These are phyloP conservation scores for Panthera leo DNA, from an alignment of 2,113 vertebrate species.

Conservation along the genomic window DNA sequence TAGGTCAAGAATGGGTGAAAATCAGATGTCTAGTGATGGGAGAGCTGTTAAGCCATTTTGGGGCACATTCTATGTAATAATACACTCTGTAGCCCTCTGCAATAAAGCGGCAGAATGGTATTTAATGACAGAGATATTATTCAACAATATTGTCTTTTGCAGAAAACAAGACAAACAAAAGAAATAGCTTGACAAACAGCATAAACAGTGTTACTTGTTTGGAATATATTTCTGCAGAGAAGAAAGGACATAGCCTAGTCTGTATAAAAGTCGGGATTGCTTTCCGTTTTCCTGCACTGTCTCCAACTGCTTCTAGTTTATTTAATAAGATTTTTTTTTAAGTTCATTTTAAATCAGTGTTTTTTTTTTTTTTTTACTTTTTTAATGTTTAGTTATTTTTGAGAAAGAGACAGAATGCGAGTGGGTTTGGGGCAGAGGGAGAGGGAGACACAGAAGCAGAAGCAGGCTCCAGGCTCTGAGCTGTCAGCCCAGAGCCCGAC, in stretches of 20 bases:
- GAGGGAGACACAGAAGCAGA: no score
- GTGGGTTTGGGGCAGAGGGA: no score
- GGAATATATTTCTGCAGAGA: constrained; percentile 20
- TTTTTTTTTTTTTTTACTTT: no score
- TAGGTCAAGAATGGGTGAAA: not conserved
- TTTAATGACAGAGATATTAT: constrained; percentile 32
- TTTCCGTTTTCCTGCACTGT: not conserved
- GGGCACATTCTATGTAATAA: not conserved
- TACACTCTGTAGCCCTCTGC: not conserved
- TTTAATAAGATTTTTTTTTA: constrained; percentile 23
- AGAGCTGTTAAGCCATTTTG: not conserved
- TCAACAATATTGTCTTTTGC: constrained; percentile 11
- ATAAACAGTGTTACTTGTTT: not conserved
- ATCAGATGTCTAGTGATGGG: not conserved
- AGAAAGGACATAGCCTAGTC: not conserved
- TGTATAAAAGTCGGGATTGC: not conserved
- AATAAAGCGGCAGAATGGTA: not conserved
- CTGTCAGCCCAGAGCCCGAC: no score
- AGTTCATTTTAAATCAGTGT: constrained; percentile 15
- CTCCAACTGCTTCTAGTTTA: not conserved
- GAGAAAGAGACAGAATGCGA: no score
- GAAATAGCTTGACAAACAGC: not conserved
- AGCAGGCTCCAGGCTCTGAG: no score
- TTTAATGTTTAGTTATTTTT: no score
- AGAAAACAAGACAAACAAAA: constrained; percentile 8